Conservation (phyloP, 2,113 vertebrate genomes). For the Gnathonemus longibarbis region DNA sequence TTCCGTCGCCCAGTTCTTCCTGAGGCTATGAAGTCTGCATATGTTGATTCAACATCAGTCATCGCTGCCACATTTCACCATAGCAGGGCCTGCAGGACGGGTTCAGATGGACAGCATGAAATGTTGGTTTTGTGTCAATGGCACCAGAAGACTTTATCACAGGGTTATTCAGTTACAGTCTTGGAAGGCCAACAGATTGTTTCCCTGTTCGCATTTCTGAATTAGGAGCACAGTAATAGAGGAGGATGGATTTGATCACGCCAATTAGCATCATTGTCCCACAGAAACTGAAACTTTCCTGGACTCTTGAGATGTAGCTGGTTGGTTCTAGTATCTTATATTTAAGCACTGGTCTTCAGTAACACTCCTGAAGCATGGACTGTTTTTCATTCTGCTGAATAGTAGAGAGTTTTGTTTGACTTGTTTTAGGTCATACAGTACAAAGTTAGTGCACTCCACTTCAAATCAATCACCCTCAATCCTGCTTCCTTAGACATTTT, state of each 20-base stretch:
- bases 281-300: background rate
- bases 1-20: slow-evolving; percentile 92
- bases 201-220: background rate
- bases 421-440: background rate
- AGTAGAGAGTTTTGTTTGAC: background rate
- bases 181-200: background rate
- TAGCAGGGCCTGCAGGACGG: slow-evolving; percentile 66
- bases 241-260: background rate
- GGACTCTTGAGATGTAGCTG: background rate
- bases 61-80: slow-evolving; percentile 87
- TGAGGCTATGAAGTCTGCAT: slow-evolving; percentile 96
- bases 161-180: background rate
- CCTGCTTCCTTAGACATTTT: background rate
- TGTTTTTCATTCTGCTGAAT: background rate
- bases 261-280: background rate
- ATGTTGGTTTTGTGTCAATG: background rate
- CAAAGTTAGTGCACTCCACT: background rate
- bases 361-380: background rate
- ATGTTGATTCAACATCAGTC: slow-evolving; percentile 97
- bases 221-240: background rate
- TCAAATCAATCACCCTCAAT: background rate
- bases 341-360: background rate
- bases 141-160: background rate
- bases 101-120: background rate
- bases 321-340: background rate